phyloP scores from a whole-genome alignment of 2,888 invertebrate species.

The Hanleya hanleyi region DNA sequence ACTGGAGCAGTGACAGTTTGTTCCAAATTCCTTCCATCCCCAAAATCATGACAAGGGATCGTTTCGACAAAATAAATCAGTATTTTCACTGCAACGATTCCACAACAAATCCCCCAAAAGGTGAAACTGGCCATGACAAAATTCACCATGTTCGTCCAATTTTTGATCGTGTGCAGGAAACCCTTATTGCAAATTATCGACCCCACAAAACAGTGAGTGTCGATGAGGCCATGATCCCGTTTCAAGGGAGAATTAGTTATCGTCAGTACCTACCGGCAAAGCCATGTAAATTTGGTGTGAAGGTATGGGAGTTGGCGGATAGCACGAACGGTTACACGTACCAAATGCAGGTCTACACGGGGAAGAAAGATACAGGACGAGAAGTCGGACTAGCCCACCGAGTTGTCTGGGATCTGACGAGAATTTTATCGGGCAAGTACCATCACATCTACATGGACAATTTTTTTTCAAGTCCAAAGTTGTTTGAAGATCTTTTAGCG shows the following conservation, averaged over 20 bases:
- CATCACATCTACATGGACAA: slow-evolving; percentile 15
- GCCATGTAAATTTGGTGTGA: slow-evolving; percentile 8
- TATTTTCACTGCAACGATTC: slow-evolving; percentile 3
- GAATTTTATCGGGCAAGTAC: neutral
- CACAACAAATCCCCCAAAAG: neutral
- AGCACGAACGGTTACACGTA: neutral
- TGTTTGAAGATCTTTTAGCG: neutral
- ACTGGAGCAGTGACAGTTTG: neutral
- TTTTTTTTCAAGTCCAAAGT: neutral
- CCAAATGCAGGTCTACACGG: slow-evolving; percentile 8
- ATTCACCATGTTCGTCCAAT: neutral
- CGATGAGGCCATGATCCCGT: slow-evolving; percentile 5
- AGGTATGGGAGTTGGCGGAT: neutral
- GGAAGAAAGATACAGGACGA: neutral
- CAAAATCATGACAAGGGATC: neutral
- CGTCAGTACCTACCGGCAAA: slow-evolving; percentile 7
- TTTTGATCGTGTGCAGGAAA: neutral
- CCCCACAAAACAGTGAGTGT: neutral
- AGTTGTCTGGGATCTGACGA: slow-evolving; percentile 9
- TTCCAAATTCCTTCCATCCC: neutral
- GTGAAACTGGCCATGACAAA: slow-evolving; percentile 4
- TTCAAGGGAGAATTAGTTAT: neutral
- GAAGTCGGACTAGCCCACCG: neutral
- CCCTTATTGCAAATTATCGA: too few species aligned
- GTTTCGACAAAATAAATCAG: neutral